Base-by-base conservation (phyloP, 2,797 vertebrate genomes). In the Zalophus californianus region DNA sequence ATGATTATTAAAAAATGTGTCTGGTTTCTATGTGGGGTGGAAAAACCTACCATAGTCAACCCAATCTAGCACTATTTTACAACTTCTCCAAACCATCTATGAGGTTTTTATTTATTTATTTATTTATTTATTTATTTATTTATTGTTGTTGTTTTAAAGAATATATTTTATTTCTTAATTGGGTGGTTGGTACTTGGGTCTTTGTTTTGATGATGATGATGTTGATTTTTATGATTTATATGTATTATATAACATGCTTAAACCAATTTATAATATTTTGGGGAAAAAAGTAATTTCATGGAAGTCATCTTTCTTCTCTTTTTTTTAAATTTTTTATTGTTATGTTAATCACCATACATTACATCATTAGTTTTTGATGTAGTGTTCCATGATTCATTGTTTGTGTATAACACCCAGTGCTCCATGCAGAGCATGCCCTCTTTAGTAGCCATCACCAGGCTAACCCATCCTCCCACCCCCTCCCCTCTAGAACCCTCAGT, bases 41-140 rank as follows among this genome's bases (percentile, higher is more conserved):
- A 14, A 27, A 9, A 35, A 52, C 1, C 82, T 44, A 60, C 41
- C 20, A 77, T 3, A 82, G 52, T 87, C 4, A 75, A 38, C 9
- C 8, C 2, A 89, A 50, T 86, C n/a, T 75, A 83, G 35, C 29
- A 79, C 56, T 88, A n/a, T 88, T 88, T 96, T 78, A 96, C 12
- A 90, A 93, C 3, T 52, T 52, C 56, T 83, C 64, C 72, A 83
- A 88, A 29, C 15, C 54, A 35, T 58, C 15, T n/a, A 32, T 38
- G 18, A 83, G 6, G 14, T 15, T 64, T 29, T 58, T 66, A 90
- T 44, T 68, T 82, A 83, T 35, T 35, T 35, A 35, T 35, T 35
- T 35, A 35, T n/a, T n/a, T n/a, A n/a, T n/a, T n/a, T n/a, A n/a
- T n/a, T n/a, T n/a, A n/a, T 35, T 35, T 35, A 35, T 35, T 35